A percentile compares a stretch with the other conserved stretches of the same genome.
These are phyloP conservation scores for Channa striata DNA, from an alignment of 2,797 vertebrate genomes.

Conservation along the genomic window DNA sequence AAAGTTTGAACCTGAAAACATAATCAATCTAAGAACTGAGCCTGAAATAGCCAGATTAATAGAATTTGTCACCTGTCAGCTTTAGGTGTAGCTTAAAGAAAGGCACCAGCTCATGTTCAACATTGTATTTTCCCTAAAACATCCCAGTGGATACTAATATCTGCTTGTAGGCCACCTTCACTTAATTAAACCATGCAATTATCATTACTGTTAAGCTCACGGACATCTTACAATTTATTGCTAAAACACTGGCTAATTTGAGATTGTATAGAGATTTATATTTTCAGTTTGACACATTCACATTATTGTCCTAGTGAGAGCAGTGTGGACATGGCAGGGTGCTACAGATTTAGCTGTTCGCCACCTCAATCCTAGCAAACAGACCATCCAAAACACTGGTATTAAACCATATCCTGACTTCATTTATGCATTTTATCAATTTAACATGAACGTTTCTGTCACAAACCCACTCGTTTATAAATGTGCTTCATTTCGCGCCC, in stretches of 20 bases:
- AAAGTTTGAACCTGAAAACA: too few species aligned
- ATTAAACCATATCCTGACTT: neutral
- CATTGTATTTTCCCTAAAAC: too few species aligned
- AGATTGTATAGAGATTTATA: neutral
- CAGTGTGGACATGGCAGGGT: neutral
- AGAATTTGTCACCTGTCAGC: too few species aligned
- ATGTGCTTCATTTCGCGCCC: neutral
- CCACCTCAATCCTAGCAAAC: neutral
- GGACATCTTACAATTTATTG: too few species aligned
- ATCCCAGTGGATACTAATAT: neutral
- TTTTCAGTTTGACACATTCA: too few species aligned
- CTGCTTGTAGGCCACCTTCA: too few species aligned
- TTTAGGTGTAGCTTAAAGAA: too few species aligned
- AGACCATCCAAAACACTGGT: neutral
- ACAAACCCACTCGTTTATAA: too few species aligned
- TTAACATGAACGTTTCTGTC: neutral
- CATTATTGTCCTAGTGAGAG: neutral
- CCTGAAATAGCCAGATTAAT: neutral
- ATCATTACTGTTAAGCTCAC: too few species aligned
- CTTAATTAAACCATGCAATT: too few species aligned
- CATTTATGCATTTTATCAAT: neutral
- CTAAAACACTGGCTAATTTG: too few species aligned
- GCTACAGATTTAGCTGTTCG: constrained; percentile 1
- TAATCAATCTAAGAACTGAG: neutral
- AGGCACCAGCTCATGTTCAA: too few species aligned